A percentile compares a stretch with the other conserved stretches of the same genome.
Evolutionary conservation across 2,797 vertebrate genomes (phyloP).

Genomic region (Mastacembelus armatus): DNA sequence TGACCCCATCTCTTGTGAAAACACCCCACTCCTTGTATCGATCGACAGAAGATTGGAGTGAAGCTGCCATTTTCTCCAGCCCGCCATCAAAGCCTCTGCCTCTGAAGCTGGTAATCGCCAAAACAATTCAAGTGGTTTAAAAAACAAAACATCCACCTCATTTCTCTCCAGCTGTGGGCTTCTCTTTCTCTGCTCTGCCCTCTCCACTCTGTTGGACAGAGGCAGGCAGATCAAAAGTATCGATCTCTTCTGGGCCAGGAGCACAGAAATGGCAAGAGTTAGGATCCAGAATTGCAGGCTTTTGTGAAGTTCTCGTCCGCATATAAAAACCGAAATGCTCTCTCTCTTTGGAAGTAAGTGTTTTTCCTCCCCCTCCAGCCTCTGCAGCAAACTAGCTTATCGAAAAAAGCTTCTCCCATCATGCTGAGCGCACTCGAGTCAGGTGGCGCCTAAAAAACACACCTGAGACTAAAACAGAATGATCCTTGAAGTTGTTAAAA

Average conservation of each 20-base stretch:
- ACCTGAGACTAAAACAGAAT: not conserved
- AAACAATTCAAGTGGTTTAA: constrained; percentile 10
- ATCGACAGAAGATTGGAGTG: constrained; percentile 8
- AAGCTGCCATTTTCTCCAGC: constrained; percentile 7
- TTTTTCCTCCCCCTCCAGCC: not conserved
- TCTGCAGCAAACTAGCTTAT: not conserved
- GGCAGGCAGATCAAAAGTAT: constrained; percentile 31
- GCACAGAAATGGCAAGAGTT: not conserved
- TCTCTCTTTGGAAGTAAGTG: not conserved
- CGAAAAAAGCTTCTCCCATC: not conserved
- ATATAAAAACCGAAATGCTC: not conserved
- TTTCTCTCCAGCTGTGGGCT: constrained; percentile 14
- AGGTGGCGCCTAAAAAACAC: not conserved
- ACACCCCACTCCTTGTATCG: not conserved
- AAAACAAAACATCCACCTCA: not conserved
- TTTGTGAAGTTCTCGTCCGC: not conserved
- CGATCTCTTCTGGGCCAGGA: constrained; percentile 14
- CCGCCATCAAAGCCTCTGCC: constrained; percentile 33
- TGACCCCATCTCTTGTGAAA: not conserved
- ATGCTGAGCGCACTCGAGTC: not conserved
- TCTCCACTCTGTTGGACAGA: constrained; percentile 14
- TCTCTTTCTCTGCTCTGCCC: constrained; percentile 22
- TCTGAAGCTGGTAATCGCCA: constrained; percentile 7
- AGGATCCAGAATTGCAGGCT: not conserved
- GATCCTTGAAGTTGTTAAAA: constrained; percentile 1